Percentiles rank a stretch among this genome's conserved stretches.
phyloP scores from a whole-genome alignment of 2,113 vertebrate species.

The Tetrao urogallus region DNA sequence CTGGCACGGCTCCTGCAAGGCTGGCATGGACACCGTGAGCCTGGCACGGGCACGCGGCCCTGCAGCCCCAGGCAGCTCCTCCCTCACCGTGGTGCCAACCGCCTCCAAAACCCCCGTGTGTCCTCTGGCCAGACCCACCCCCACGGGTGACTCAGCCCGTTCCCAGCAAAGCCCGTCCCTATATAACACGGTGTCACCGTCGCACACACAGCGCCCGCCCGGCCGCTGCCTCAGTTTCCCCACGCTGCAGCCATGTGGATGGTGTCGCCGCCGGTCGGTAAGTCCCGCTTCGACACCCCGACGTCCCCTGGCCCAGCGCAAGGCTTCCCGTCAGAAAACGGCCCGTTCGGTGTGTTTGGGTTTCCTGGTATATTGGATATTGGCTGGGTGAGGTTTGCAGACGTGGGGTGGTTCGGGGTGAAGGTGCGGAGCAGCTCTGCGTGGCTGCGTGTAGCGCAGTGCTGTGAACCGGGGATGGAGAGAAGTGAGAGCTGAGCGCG shows the following conservation, averaged over 20 bases:
- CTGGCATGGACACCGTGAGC: background rate
- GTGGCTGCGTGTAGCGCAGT: too few species aligned
- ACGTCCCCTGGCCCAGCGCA: rapidly evolving
- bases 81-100: slow-evolving; percentile 40
- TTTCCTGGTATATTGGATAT: background rate
- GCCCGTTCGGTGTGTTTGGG: background rate
- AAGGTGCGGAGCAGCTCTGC: background rate
- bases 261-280: slow-evolving; percentile 55
- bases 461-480: too few species aligned
- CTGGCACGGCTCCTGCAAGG: background rate
- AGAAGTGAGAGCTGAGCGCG: background rate
- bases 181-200: slow-evolving; percentile 28
- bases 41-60: background rate
- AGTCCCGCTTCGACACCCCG: background rate
- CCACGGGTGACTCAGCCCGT: slow-evolving; percentile 59
- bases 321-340: background rate
- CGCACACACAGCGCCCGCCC: background rate
- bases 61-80: slow-evolving; percentile 36
- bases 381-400: background rate
- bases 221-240: slow-evolving; percentile 52
- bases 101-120: slow-evolving; percentile 40
- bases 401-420: background rate
- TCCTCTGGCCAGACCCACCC: slow-evolving; percentile 69
- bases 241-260: slow-evolving; percentile 42
- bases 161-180: slow-evolving; percentile 32